These are phyloP conservation scores for Lagocephalus sceleratus DNA, from an alignment of 2,797 vertebrate species.

Conservation along the genomic window DNA sequence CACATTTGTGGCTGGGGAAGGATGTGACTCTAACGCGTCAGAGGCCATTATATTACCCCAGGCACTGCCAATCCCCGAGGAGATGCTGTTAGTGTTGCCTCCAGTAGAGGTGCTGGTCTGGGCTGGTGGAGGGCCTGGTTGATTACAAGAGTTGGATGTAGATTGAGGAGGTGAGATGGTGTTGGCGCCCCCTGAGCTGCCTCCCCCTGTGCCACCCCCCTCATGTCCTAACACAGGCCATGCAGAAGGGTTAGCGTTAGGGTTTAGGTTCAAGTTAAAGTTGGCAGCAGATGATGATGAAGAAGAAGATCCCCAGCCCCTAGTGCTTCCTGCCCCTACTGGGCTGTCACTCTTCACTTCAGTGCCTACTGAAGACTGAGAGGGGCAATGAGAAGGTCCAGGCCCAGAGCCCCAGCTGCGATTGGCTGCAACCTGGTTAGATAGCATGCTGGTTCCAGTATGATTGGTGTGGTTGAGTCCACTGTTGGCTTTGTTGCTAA, in stretches of 20 bases:
- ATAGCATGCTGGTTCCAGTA: conserved; percentile 80
- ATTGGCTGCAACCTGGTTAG: conserved; percentile 86
- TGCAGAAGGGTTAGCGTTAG: conserved; percentile 95
- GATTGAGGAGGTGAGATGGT: conserved; percentile 73
- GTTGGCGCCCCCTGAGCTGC: conserved; percentile 90
- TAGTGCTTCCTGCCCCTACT: conserved; percentile 81
- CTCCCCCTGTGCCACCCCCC: conserved; percentile 85
- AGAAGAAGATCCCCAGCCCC: conserved; percentile 88
- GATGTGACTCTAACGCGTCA: conserved; percentile 82
- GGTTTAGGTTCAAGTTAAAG: conserved; percentile 98
- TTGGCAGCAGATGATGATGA: conserved; percentile 86
- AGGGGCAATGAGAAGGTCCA: conserved; percentile 64
- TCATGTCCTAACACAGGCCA: conserved; percentile 95
- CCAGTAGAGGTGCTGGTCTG: conserved; percentile 73
- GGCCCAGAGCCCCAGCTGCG: conserved; percentile 84
- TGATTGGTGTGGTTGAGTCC: conserved; percentile 80
- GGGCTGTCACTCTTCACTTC: conserved; percentile 86
- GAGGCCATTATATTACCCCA: conserved; percentile 87
- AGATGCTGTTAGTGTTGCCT: conserved; percentile 79
- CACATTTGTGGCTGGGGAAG: conserved; percentile 92
- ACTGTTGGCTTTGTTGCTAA: conserved; percentile 71
- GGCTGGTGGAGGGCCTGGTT: conserved; percentile 56
- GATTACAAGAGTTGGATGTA: conserved; percentile 69
- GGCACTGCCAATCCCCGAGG: conserved; percentile 87
- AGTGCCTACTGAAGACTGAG: conserved; percentile 68